phyloP scores from a whole-genome alignment of 1,140 invertebrate species.

The Tachypleus tridentatus region DNA sequence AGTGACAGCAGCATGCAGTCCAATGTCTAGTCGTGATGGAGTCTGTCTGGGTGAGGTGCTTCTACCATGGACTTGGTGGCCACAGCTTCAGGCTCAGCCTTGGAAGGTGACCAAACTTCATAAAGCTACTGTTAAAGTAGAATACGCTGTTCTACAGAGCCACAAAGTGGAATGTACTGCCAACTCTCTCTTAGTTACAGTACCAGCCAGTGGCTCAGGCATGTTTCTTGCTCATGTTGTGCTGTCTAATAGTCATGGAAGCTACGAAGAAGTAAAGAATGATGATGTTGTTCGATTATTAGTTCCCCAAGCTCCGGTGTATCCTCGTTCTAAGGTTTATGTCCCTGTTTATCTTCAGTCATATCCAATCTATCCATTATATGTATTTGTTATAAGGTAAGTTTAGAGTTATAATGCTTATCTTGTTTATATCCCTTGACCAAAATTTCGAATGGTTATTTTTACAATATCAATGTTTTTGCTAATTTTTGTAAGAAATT shows the following conservation, averaged over 20 bases:
- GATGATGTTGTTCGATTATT: constrained; percentile 67
- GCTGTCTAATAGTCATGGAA: constrained; percentile 54
- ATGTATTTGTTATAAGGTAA: constrained; percentile 70
- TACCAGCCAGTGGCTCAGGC: constrained; percentile 11
- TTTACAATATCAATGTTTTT: too few species aligned
- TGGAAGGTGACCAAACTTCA: constrained; percentile 43
- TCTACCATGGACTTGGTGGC: constrained; percentile 76
- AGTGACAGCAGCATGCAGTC: constrained; percentile 67
- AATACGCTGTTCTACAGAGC: constrained; percentile 56
- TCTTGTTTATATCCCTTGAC: background rate
- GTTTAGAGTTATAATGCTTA: constrained; percentile 20
- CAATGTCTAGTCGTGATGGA: constrained; percentile 65
- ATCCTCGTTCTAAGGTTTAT: constrained; percentile 74
- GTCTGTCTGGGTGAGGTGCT: constrained; percentile 68
- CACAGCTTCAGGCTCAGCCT: constrained; percentile 17
- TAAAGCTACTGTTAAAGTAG: constrained; percentile 57
- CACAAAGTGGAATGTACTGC: constrained; percentile 19
- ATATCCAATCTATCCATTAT: constrained; percentile 41
- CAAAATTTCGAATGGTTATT: background rate
- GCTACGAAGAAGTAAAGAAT: constrained; percentile 61
- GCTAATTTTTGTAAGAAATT: too few species aligned
- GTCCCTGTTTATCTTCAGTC: constrained; percentile 69
- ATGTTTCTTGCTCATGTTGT: constrained; percentile 48
- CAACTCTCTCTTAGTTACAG: constrained; percentile 2
- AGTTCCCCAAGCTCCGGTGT: constrained; percentile 71